Base-by-base conservation (phyloP, 64 coral and sea anemone species). In the Astreopora myriophthalma region DNA sequence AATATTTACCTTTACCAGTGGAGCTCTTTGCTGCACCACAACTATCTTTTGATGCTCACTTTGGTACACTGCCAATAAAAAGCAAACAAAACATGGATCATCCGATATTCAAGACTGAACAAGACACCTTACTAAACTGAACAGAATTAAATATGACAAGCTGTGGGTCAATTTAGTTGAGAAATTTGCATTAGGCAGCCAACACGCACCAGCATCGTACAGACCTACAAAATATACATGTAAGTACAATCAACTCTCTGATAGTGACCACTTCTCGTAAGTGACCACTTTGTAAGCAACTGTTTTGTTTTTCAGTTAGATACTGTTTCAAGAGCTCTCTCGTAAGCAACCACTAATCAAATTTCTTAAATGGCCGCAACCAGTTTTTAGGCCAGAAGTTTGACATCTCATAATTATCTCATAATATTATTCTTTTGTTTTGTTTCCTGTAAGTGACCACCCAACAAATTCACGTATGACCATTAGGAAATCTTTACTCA, bases 1-100 rank as follows among this genome's bases (percentile, higher is more conserved):
- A n/a, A n/a, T n/a, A n/a, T 24, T 65, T 95, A 98, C 96, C 93
- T 98, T 98, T 6, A 80, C 80, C 31, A 98, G 75, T 79, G 96
- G 96, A 48, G 93, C 89, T 93, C 96, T 95, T 93, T 92, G 90
- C 63, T 98, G 96, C 12, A 98, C 33, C 3, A 98, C 68, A 85
- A 98, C 82, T 68, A 98, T 77, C 79, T 90, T 95, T 22, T 85
- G 70, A 74, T 93, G 89, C 26, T 94, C 93, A 90, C 83, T 94
- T 93, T 93, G 92, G 73, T 95, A 98, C 48, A 98, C 96, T 98
- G 37, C 34, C 75, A 86, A 66, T 27, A n/a, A n/a, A n/a, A n/a
- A n/a, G n/a, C 34, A 81, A 73, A 37, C 6, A 55, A 74, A 75
- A 48, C 23, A 73, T n/a, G n/a, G n/a, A n/a, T n/a, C n/a, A n/a